These are phyloP conservation scores for Cyclophora albipunctata DNA, from an alignment of 2,888 invertebrate genomes.

Conservation along the genomic window DNA sequence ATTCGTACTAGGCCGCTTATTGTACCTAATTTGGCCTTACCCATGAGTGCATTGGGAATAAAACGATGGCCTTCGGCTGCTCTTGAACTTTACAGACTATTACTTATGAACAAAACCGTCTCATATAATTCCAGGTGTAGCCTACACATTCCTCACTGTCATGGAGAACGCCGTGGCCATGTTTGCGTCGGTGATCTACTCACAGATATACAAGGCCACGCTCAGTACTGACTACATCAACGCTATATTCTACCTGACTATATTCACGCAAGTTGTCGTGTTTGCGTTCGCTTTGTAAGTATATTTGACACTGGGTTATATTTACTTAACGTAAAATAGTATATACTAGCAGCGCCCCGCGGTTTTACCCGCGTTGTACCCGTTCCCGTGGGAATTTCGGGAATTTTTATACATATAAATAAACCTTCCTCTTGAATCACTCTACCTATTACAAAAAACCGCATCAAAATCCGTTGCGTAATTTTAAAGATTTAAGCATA, in stretches of 20 bases:
- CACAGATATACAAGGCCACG: conserved; percentile 82
- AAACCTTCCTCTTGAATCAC: too few species aligned
- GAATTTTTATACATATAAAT: too few species aligned
- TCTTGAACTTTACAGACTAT: too few species aligned
- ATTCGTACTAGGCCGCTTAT: not conserved
- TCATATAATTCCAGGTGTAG: conserved; percentile 74
- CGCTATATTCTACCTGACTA: conserved; percentile 83
- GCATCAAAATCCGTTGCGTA: too few species aligned
- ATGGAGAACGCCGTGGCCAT: conserved; percentile 88
- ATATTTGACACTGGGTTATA: not conserved
- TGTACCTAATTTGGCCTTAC: not conserved
- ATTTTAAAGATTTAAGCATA: too few species aligned
- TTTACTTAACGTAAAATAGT: conserved; percentile 5
- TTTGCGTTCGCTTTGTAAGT: conserved; percentile 81
- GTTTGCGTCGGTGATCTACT: conserved; percentile 82
- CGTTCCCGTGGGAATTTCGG: too few species aligned
- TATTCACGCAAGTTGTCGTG: conserved; percentile 80
- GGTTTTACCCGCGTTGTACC: too few species aligned
- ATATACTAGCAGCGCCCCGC: not conserved
- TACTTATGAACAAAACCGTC: too few species aligned
- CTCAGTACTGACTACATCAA: conserved; percentile 71
- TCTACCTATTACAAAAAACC: too few species aligned
- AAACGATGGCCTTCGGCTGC: too few species aligned
- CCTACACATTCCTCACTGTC: conserved; percentile 84
- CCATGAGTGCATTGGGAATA: too few species aligned